phyloP scores from a whole-genome alignment of 1,140 invertebrate species.

The Mizuhopecten yessoensis region DNA sequence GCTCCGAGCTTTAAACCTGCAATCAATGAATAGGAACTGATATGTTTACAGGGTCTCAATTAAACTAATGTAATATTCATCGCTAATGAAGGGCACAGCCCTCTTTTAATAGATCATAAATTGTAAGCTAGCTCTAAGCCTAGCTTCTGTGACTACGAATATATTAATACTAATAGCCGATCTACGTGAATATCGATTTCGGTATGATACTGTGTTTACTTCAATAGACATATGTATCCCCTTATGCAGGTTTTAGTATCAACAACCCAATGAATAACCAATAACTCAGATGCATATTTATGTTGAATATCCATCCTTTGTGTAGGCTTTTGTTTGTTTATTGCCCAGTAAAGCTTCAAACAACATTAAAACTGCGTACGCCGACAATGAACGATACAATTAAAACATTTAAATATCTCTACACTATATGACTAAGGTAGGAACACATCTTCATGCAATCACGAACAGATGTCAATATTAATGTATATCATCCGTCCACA shows the following conservation, averaged over 20 bases:
- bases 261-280: neutral
- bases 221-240: neutral
- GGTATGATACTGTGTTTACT: neutral
- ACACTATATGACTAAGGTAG: neutral
- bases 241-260: neutral
- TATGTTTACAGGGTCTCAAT: constrained; percentile 12
- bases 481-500: no score
- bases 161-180: neutral
- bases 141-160: neutral
- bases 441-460: neutral
- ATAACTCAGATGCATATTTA: neutral
- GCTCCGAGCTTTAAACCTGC: neutral
- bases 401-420: neutral
- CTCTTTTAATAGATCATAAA: neutral
- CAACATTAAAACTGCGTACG: neutral
- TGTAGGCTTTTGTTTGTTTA: neutral
- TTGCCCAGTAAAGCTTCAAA: neutral
- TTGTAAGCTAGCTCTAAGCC: neutral
- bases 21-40: neutral
- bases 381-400: no score
- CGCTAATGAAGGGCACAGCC: neutral
- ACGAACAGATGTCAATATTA: no score
- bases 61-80: neutral
- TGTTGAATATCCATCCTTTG: neutral
- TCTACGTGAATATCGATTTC: neutral